These are phyloP conservation scores for Limnodromus scolopaceus DNA, from an alignment of 2,797 vertebrate genomes.

Conservation along the genomic window DNA sequence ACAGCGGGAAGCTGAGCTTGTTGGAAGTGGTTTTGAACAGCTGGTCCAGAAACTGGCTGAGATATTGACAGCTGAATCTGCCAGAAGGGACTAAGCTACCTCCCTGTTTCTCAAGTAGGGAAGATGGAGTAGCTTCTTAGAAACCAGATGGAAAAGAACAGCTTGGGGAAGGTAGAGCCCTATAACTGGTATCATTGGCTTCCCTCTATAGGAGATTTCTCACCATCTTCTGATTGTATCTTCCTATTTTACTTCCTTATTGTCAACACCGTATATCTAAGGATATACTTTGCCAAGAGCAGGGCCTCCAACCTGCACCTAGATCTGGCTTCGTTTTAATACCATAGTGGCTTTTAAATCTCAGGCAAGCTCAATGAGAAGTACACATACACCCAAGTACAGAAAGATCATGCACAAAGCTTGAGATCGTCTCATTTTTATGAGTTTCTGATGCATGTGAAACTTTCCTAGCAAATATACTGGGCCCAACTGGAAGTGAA, in stretches of 20 bases:
- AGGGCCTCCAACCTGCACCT: not conserved
- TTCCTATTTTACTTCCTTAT: conserved; percentile 34
- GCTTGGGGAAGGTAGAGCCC: conserved; percentile 29
- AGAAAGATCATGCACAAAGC: not conserved
- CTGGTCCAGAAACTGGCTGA: conserved; percentile 40
- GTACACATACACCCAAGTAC: not conserved
- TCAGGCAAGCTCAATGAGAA: not conserved
- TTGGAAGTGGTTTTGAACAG: conserved; percentile 38
- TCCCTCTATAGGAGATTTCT: not conserved
- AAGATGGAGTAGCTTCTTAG: not conserved
- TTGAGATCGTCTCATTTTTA: not conserved
- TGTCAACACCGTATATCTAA: conserved; percentile 36
- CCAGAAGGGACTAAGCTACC: conserved; percentile 36
- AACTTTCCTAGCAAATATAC: not conserved
- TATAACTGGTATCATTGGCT: not conserved
- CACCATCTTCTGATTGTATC: conserved; percentile 6
- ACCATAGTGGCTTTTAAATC: not conserved
- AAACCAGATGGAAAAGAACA: conserved; percentile 53
- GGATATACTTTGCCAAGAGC: not conserved
- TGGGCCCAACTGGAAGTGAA: not conserved
- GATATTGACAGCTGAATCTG: conserved; percentile 39
- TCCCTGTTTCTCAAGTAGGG: not conserved
- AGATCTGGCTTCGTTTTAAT: conserved; percentile 14
- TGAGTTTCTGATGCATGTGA: conserved; percentile 36
- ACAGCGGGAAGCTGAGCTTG: conserved; percentile 3